Evolutionary conservation across 2,888 invertebrate species (phyloP), one percentile per base, ranked within the genome.

Genomic region (Agrotis exclamationis): DNA sequence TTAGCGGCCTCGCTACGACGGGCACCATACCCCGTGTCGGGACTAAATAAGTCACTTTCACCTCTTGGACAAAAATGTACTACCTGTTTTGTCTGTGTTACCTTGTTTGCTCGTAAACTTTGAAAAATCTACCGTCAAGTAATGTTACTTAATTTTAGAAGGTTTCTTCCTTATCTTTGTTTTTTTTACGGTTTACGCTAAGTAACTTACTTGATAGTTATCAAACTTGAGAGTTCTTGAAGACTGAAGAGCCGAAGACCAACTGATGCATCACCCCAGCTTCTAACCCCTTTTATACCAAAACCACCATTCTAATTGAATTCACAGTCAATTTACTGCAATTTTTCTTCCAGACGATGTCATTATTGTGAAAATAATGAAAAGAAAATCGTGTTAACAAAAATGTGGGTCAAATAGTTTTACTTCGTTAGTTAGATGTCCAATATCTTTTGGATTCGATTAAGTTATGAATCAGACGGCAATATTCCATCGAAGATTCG

Each of bases 251-350:
- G 45, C 20, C 33, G 51, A 45, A 68, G 70, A 28, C 0, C 18
- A 76, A 85, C 78, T 85, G 85, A 78, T 85, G 83, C 79, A 80
- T 62, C 33, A 9, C 1, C 20, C 13, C 28, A 53, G 58, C 51
- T 70, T 24, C 56, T 20, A 28, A 4, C 44, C 14, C 45, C 59
- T 82, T 85, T 82, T 85, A 85, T 85, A 85, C 48, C 2, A 14
- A 2, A 53, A 59, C 59, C 53, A 64, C 44, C 66, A 69, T 16
- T 50, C 1, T 80, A 76, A 84, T 76, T 58, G 22, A 70, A 28
- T 84, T 73, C 3, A 33, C 18, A 60, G 11, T 14, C 72, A 76
- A 76, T 82, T 57, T 70, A 56, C 59, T 73, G 69, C 76, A 76
- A 84, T 82, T 69, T 78, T 64, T n/a, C 60, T 6, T 9, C 33